phyloP scores from a whole-genome alignment of 2,797 vertebrate species.

The Darevskia mixta region DNA sequence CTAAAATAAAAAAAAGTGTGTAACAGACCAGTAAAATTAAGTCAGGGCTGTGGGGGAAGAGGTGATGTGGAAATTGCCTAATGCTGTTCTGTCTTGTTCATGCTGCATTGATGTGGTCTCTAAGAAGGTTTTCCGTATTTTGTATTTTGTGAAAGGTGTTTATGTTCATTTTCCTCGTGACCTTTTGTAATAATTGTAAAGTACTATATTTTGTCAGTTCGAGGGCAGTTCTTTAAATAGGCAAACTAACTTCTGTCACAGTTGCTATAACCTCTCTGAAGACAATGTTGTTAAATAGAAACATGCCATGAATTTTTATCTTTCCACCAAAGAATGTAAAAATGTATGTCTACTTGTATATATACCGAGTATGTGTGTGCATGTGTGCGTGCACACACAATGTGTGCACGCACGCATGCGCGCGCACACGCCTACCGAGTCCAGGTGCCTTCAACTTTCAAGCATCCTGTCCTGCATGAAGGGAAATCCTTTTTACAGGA shows the following conservation, averaged over 20 bases:
- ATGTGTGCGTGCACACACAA: conserved; percentile 39
- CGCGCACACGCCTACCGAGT: conserved; percentile 36
- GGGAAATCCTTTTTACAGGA: conserved; percentile 53
- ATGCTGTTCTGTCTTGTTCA: conserved; percentile 20
- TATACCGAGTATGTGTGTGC: conserved; percentile 62
- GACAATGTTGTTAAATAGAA: conserved; percentile 56
- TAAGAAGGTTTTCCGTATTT: conserved; percentile 43
- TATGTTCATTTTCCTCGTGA: conserved; percentile 66
- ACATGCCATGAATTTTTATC: conserved; percentile 46
- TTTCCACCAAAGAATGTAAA: conserved; percentile 77
- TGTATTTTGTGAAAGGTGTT: conserved; percentile 67
- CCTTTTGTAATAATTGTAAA: conserved; percentile 70
- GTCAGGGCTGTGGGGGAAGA: conserved; percentile 13
- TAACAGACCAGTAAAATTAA: conserved; percentile 34
- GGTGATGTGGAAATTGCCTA: conserved; percentile 34
- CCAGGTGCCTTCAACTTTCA: conserved; percentile 61
- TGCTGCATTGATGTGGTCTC: conserved; percentile 34
- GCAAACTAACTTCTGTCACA: conserved; percentile 64
- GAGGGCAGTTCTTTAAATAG: conserved; percentile 67
- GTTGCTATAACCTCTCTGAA: conserved; percentile 35
- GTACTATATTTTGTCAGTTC: conserved; percentile 66
- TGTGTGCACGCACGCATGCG: background rate
- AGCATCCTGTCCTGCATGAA: conserved; percentile 44
- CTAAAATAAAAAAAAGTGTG: conserved; percentile 44
- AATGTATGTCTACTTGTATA: conserved; percentile 67